These are phyloP conservation scores for Sphaerophoria taeniata DNA, from an alignment of 2,888 invertebrate species.

Conservation along the genomic window DNA sequence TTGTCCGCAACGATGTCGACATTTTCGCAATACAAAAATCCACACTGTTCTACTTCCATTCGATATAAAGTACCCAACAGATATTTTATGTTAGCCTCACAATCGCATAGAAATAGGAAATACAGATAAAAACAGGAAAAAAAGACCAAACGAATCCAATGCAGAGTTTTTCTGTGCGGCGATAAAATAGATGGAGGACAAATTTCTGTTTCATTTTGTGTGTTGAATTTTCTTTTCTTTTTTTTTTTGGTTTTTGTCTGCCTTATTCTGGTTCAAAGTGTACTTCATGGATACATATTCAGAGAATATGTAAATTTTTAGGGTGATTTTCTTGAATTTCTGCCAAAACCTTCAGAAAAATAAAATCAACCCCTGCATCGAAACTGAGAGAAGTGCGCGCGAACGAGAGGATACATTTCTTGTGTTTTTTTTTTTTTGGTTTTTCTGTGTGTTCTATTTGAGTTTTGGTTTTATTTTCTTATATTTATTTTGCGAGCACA, in stretches of 20 bases:
- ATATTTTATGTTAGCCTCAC: constrained; percentile 68
- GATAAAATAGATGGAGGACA: constrained; percentile 67
- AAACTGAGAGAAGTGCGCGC: constrained; percentile 45
- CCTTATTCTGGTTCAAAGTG: constrained; percentile 23
- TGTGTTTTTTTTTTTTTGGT: constrained; percentile 38
- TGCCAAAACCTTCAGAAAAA: constrained; percentile 75
- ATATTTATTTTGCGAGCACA: constrained; percentile 26
- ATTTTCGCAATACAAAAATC: constrained; percentile 71
- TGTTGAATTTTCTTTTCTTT: not conserved
- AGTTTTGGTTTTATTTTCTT: constrained; percentile 12
- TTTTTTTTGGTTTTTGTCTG: not conserved
- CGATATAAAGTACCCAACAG: constrained; percentile 50
- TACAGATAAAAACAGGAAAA: constrained; percentile 64
- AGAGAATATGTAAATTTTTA: constrained; percentile 68
- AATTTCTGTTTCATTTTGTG: constrained; percentile 44
- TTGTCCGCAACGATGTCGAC: constrained; percentile 35
- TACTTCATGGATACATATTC: constrained; percentile 43
- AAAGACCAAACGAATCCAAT: constrained; percentile 31
- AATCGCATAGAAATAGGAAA: constrained; percentile 66
- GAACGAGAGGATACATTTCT: constrained; percentile 49
- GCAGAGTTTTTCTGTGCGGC: constrained; percentile 37
- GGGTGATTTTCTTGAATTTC: constrained; percentile 75
- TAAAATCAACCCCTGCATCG: constrained; percentile 72
- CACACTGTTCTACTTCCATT: constrained; percentile 65
- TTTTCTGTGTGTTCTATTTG: constrained; percentile 47